Base-by-base conservation (phyloP, 2,888 invertebrate species). In the Nudaria mundana region DNA sequence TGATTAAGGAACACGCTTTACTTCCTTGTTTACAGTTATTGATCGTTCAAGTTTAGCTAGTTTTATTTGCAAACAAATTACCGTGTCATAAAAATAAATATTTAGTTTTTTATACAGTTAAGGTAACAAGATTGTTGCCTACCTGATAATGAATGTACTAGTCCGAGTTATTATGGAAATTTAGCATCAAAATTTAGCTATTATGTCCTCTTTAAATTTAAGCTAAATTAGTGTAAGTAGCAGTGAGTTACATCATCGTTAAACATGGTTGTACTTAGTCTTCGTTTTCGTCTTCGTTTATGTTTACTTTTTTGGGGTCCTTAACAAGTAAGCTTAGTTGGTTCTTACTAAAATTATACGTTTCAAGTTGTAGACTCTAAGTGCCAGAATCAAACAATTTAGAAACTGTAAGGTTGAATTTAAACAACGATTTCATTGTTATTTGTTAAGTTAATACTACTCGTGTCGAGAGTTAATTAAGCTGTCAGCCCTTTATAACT, bases 401-500 rank as follows among this genome's bases (percentile, higher is more conserved):
- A n/a, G n/a, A n/a, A n/a, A n/a, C n/a, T n/a, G n/a, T n/a, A n/a
- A n/a, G n/a, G n/a, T n/a, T n/a, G n/a, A n/a, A n/a, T n/a, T n/a
- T n/a, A n/a, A n/a, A n/a, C n/a, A n/a, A n/a, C n/a, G n/a, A n/a
- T n/a, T n/a, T n/a, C n/a, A n/a, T n/a, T n/a, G n/a, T n/a, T n/a
- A n/a, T n/a, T n/a, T n/a, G n/a, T n/a, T n/a, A n/a, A n/a, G n/a
- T n/a, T n/a, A n/a, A n/a, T n/a, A n/a, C n/a, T n/a, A n/a, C n/a
- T n/a, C n/a, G n/a, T n/a, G n/a, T n/a, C n/a, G n/a, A 43, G 32
- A 37, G 16, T 4, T 32, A 60, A 56, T 55, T 48, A 52, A 50
- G 39, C 36, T 18, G 10, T 43, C 28, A 42, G 48, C 40, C 37
- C 33, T 31, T 40, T 33, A 52, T 63, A 56, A 59, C 54, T 68